Evolutionary conservation across 2,888 invertebrate species (phyloP).

Genomic region (Napeogenes sylphis): DNA sequence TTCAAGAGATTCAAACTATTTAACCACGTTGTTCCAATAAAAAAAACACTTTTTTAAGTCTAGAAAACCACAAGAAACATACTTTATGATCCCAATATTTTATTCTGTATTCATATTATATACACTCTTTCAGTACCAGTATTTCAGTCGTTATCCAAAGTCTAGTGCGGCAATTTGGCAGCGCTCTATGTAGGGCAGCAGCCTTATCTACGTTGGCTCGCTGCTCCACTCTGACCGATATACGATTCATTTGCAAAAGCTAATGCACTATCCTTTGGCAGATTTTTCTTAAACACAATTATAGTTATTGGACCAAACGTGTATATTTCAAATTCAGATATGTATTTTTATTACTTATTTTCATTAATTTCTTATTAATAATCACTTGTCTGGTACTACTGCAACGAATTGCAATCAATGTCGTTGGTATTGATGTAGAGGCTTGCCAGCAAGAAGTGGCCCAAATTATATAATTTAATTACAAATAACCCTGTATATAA

Average conservation of each 20-base stretch:
- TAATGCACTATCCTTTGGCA: slow-evolving; percentile 5
- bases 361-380: no score
- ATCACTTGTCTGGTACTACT: no score
- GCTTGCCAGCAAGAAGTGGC: no score
- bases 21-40: no score
- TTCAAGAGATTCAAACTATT: no score
- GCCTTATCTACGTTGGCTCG: slow-evolving; percentile 40
- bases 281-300: neutral
- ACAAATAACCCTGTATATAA: no score
- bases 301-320: neutral
- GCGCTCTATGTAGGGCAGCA: slow-evolving; percentile 46
- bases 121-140: neutral
- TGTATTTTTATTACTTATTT: no score
- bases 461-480: no score
- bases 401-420: no score
- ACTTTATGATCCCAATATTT: neutral
- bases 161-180: slow-evolving; percentile 36
- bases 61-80: neutral
- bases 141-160: slow-evolving; percentile 6
- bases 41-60: no score
- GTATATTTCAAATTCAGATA: no score
- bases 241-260: slow-evolving; percentile 24
- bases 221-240: slow-evolving; percentile 19
- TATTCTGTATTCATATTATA: neutral
- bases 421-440: no score